A percentile compares a stretch with the other conserved stretches of the same genome.
Conservation (phyloP, 2,888 invertebrate genomes). For the Antheraea assamensis region DNA sequence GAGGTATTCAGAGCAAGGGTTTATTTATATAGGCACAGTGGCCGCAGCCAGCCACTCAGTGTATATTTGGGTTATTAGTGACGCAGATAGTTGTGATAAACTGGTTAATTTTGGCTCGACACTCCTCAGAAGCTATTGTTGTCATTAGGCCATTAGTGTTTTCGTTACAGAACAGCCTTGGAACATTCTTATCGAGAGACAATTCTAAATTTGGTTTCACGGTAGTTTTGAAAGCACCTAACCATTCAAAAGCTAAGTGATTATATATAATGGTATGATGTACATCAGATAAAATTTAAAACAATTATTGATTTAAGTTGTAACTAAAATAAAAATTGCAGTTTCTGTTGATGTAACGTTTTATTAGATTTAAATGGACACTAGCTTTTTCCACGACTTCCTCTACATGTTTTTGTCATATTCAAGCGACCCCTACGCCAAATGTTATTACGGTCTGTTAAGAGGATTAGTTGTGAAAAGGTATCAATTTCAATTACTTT, state of each 20-base stretch:
- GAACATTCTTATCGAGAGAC: background rate
- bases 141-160: conserved; percentile 54
- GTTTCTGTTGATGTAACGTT: too few relatives aligned
- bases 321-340: too few relatives aligned
- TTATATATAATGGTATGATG: conserved; percentile 22
- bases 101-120: conserved; percentile 67
- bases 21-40: conserved; percentile 77
- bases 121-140: conserved; percentile 64
- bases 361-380: too few relatives aligned
- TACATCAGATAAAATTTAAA: background rate
- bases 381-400: too few relatives aligned
- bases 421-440: too few relatives aligned
- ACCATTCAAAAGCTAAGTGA: conserved; percentile 37
- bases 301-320: too few relatives aligned
- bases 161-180: conserved; percentile 24
- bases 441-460: too few relatives aligned
- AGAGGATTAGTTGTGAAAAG: too few relatives aligned
- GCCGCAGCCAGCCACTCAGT: conserved; percentile 53
- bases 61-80: conserved; percentile 77
- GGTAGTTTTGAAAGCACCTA: conserved; percentile 42
- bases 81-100: conserved; percentile 76
- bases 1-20: conserved; percentile 72
- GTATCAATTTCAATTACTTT: too few relatives aligned
- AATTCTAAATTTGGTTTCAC: conserved; percentile 21
- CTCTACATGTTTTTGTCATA: too few relatives aligned